phyloP scores from a whole-genome alignment of 2,888 invertebrate genomes.

The Drosophila rubida region DNA sequence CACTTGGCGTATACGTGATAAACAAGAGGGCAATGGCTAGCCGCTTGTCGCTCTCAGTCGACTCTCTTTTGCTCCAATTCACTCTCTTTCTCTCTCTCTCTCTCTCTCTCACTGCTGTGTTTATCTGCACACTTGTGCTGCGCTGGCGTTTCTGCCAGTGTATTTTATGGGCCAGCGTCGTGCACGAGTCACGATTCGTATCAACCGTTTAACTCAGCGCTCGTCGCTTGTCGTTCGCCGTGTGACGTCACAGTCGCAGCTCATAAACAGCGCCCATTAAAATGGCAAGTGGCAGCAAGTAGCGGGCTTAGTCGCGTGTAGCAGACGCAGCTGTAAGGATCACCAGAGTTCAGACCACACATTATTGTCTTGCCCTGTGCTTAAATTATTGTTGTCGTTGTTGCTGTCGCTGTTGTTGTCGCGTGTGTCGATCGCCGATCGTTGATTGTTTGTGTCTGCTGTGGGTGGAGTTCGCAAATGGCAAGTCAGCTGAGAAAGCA shows the following conservation, averaged over 20 bases:
- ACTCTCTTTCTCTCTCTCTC: neutral
- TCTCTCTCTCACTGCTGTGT: neutral
- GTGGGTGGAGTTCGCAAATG: conserved; percentile 24
- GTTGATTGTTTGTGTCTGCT: conserved; percentile 13
- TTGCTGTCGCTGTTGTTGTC: neutral
- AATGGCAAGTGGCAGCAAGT: conserved; percentile 34
- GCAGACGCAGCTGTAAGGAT: conserved; percentile 65
- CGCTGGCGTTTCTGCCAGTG: conserved; percentile 21
- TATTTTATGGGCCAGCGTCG: conserved; percentile 14
- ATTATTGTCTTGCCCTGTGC: neutral
- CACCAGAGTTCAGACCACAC: conserved; percentile 17
- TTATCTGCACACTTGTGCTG: conserved; percentile 2
- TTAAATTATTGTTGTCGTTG: too few species aligned
- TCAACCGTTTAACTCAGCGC: conserved; percentile 23
- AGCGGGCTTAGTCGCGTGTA: conserved; percentile 60
- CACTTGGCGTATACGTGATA: conserved; percentile 34
- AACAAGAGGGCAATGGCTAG: neutral
- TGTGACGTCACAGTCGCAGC: conserved; percentile 45
- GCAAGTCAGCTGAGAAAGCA: conserved; percentile 13
- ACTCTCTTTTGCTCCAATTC: neutral
- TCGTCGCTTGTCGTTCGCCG: conserved; percentile 11
- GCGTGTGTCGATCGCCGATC: conserved; percentile 1
- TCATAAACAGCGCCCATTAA: conserved; percentile 44
- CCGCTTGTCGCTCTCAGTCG: neutral
- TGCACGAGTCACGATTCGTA: conserved; percentile 27